Evolutionary conservation across 2,797 vertebrate species (phyloP), one percentile per base, ranked within the genome.

Genomic region (Alfaro cultratus): DNA sequence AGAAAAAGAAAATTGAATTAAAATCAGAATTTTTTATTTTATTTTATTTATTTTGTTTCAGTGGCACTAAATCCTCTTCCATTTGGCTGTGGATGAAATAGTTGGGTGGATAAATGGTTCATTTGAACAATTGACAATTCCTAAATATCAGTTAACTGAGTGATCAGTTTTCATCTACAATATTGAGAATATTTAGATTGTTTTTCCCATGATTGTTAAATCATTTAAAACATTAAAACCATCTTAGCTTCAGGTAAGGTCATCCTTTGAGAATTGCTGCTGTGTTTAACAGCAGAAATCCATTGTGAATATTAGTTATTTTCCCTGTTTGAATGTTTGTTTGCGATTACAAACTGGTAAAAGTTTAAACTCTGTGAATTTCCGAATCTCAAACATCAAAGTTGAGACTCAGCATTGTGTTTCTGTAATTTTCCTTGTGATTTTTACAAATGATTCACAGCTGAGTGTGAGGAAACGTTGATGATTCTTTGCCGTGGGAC

Each of bases 401-500:
- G 21, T 13, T 26, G 21, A 43, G 67, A 3, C 34, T 70, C 67
- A 5, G 12, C 21, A 7, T n/a, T 12, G 3, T 26, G 11, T 16
- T 43, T 71, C 15, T 57, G n/a, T 57, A 5, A 29, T n/a, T 60
- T 43, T n/a, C 12, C 21, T 15, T 47, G 7, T 29, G 15, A 15
- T 16, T 77, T 53, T 77, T 12, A 11, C 23, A 23, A 23, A 15
- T 53, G 15, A 71, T 43, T 43, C 12, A 9, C 8, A 12, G 45
- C 5, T 29, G 23, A 26, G 23, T 31, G 10, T 8, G 21, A 55
- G 26, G n/a, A 7, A 55, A 15, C 43, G 34, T 2, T 55, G 43
- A 78, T 53, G 8, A 55, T 12, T 60, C 29, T 83, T 72, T 81
- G 71, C 51, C 55, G 70, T 55, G 68, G 73, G 34, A 64, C 71